Evolutionary conservation across 2,888 invertebrate species (phyloP), one percentile per base, ranked within the genome.

Genomic region (Dynastes grantii): DNA sequence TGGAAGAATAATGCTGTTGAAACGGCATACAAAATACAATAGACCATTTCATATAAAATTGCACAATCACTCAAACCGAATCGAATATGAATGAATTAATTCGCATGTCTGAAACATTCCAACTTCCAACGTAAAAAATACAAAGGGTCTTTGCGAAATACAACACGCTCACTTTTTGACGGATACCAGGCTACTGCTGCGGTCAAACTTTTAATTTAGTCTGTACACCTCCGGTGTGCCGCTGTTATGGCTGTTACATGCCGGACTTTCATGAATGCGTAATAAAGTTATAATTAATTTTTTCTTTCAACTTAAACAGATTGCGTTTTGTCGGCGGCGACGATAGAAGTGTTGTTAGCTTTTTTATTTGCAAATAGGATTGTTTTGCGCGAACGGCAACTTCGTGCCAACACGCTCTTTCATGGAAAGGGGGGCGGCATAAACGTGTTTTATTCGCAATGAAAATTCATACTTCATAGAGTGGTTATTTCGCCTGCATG

Each of bases 231-330:
- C 65, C 27, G n/a, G 13, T 51, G 49, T 49, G 51, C 45, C 40
- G 53, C 27, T 29, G 68, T 68, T 29, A 13, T 51, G 11, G 27
- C 63, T 37, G 63, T 32, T 32, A 32, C 29, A 29, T 32, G 63
- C 13, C 29, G 51, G 49, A 68, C 68, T 37, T 45, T 16, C 73
- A 73, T 58, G 58, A 73, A 73, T 58, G 58, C 40, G 58, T 73
- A 73, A 73, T 58, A 73, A 73, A 58, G 58, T 73, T 73, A 58
- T 73, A 58, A 73, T 73, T 73, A 73, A 58, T 73, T 55, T 68
- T 68, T 68, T 71, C 51, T 58, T 58, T 58, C 37, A 58, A 61
- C 58, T 73, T 73, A 40, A 58, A 58, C 73, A 58, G 37, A 58
- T 73, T 58, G 58, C 58, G 40, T 73, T 73, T 73, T 22, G 40